Percentiles rank a stretch among this genome's conserved stretches.
Conservation (phyloP, 2,888 invertebrate genomes). For the Tetragnatha montana region DNA sequence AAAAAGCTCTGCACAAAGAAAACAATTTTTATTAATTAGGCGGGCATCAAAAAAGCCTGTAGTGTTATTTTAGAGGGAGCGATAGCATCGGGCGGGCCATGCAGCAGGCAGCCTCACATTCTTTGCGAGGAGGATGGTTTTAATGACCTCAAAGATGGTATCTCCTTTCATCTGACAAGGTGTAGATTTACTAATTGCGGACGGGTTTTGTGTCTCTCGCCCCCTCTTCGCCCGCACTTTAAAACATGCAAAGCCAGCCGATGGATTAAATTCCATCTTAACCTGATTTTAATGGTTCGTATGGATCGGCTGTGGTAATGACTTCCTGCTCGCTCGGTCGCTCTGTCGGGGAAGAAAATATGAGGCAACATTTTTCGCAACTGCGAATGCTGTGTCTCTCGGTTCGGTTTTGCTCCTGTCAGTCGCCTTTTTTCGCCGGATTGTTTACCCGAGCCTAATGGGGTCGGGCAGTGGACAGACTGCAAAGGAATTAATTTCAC, state of each 20-base stretch:
- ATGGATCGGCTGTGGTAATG: slow-evolving; percentile 52
- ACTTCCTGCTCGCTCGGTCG: slow-evolving; percentile 53
- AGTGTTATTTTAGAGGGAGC: slow-evolving; percentile 61
- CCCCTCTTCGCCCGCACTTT: slow-evolving; percentile 31
- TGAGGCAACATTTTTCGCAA: slow-evolving; percentile 42
- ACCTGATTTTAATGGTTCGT: slow-evolving; percentile 62
- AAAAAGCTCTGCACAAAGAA: slow-evolving; percentile 43
- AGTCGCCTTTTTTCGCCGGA: not conserved
- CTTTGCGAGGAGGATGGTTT: slow-evolving; percentile 49
- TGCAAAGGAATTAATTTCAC: slow-evolving; percentile 33
- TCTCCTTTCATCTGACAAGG: slow-evolving; percentile 67
- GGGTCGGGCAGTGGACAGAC: not conserved
- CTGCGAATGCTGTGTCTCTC: slow-evolving; percentile 30
- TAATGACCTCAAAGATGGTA: slow-evolving; percentile 68
- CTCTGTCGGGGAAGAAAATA: slow-evolving; percentile 40
- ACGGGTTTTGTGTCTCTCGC: slow-evolving; percentile 46
- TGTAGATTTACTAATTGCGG: slow-evolving; percentile 71
- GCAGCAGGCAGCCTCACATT: slow-evolving; percentile 46
- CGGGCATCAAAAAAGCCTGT: slow-evolving; percentile 52
- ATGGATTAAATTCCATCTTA: slow-evolving; percentile 64
- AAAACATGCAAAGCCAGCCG: slow-evolving; percentile 62
- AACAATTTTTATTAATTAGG: slow-evolving; percentile 68
- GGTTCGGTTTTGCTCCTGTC: slow-evolving; percentile 30
- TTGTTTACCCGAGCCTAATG: slow-evolving; percentile 35
- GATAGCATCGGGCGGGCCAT: slow-evolving; percentile 63